Evolutionary conservation across 2,888 invertebrate genomes (phyloP), one percentile per base, ranked within the genome.

Genomic region (Microplitis manilae): DNA sequence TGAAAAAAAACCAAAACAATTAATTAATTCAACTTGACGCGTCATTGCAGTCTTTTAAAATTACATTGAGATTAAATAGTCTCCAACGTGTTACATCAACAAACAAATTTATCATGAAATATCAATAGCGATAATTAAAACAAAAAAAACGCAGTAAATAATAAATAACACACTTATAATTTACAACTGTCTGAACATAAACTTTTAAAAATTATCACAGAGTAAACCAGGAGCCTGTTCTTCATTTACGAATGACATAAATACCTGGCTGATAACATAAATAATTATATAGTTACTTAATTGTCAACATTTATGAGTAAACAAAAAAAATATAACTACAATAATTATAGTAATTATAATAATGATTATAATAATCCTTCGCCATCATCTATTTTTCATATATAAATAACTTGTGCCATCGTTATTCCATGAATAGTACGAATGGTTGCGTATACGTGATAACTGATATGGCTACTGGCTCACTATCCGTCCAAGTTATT

Each of bases 391-490:
- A 20, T 64, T 64, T 30, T 64, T 20, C 13, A 50, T 50, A 50
- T 73, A 78, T 77, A 71, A 71, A 76, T 80, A 77, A 79, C 68
- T 68, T 50, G 50, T 50, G 50, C 50, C 50, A 70, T 75, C 74
- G 73, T 74, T 79, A 78, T 78, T 78, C 74, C 81, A 80, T 81
- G 81, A 81, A 78, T 80, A 80, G 78, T 79, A 79, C 78, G 74
- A 79, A 79, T 76, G 79, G 79, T 65, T 50, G 59, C 77, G 72
- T 76, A 76, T 73, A 68, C 65, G 65, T 65, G 65, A 65, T 65
- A 65, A 65, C 73, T 77, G 77, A 77, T 77, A 77, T 77, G 77
- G 77, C 77, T 77, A 74, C 77, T 65, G 65, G 50, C 50, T 5
- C 50, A 13, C 72, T 77, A 73, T 59, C 61, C 73, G 74, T 74